These are phyloP conservation scores for Sminthurides aquaticus DNA, from an alignment of 2,888 invertebrate species.

Conservation along the genomic window DNA sequence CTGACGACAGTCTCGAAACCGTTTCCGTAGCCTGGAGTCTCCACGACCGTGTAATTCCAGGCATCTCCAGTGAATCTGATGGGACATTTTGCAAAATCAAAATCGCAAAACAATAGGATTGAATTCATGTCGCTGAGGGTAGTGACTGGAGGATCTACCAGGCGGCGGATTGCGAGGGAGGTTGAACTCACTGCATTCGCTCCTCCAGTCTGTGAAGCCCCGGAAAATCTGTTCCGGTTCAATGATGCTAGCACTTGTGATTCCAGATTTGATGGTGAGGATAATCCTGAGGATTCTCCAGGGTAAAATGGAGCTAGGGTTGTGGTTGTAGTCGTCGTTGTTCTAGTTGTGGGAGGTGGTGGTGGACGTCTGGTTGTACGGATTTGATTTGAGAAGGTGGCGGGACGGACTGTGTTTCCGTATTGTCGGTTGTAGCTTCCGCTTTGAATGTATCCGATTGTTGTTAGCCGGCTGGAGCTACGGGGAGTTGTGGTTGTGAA, in stretches of 20 bases:
- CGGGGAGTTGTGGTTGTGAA: slow-evolving; percentile 18
- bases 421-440: neutral
- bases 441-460: neutral
- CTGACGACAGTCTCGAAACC: slow-evolving; percentile 39
- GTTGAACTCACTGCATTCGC: slow-evolving; percentile 5
- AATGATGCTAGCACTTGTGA: slow-evolving; percentile 16
- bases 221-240: slow-evolving; percentile 12
- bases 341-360: no score
- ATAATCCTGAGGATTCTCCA: neutral
- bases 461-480: neutral
- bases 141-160: slow-evolving; percentile 34
- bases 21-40: slow-evolving; percentile 39
- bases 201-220: neutral
- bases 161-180: slow-evolving; percentile 30
- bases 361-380: neutral
- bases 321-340: slow-evolving; percentile 20
- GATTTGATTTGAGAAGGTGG: neutral
- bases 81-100: slow-evolving; percentile 43
- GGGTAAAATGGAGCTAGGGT: slow-evolving; percentile 4
- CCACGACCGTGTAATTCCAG: slow-evolving; percentile 42
- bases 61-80: slow-evolving; percentile 39
- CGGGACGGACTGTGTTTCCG: neutral
- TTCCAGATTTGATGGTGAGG: slow-evolving; percentile 8
- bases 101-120: slow-evolving; percentile 43
- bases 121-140: slow-evolving; percentile 37